These are phyloP conservation scores for Chrysolina americana DNA, from an alignment of 2,888 invertebrate genomes.

Conservation along the genomic window DNA sequence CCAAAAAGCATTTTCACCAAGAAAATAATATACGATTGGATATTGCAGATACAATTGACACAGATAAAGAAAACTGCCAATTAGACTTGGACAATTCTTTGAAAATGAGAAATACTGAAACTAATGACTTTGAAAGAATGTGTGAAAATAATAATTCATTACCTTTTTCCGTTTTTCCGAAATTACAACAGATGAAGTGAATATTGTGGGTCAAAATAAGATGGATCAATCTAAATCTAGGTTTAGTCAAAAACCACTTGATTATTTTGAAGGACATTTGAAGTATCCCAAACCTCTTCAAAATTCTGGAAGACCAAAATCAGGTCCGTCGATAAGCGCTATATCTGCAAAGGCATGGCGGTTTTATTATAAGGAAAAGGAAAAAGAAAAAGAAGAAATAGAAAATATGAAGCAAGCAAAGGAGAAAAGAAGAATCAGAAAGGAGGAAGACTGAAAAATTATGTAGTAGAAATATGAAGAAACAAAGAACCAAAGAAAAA, in stretches of 20 bases:
- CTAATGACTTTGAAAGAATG: neutral
- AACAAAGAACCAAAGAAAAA: too few species aligned
- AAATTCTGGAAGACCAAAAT: neutral
- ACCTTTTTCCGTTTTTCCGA: neutral
- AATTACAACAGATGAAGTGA: neutral
- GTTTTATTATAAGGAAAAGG: too few species aligned
- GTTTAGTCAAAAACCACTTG: neutral
- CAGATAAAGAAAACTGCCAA: neutral
- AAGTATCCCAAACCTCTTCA: neutral
- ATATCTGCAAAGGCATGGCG: neutral
- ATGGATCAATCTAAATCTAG: neutral
- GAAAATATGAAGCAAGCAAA: too few species aligned
- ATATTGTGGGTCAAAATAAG: too few species aligned
- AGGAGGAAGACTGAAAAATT: too few species aligned
- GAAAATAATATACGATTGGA: neutral
- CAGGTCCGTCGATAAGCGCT: neutral
- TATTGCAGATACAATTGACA: neutral
- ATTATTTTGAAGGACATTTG: neutral
- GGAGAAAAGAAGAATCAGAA: too few species aligned
- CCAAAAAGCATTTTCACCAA: neutral
- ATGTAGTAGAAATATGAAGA: too few species aligned
- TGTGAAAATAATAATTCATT: neutral
- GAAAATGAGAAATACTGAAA: neutral
- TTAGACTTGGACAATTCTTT: neutral
- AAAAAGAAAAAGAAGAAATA: too few species aligned